These are phyloP conservation scores for Cerastis rubricosa DNA, from an alignment of 2,888 invertebrate species.

Conservation along the genomic window DNA sequence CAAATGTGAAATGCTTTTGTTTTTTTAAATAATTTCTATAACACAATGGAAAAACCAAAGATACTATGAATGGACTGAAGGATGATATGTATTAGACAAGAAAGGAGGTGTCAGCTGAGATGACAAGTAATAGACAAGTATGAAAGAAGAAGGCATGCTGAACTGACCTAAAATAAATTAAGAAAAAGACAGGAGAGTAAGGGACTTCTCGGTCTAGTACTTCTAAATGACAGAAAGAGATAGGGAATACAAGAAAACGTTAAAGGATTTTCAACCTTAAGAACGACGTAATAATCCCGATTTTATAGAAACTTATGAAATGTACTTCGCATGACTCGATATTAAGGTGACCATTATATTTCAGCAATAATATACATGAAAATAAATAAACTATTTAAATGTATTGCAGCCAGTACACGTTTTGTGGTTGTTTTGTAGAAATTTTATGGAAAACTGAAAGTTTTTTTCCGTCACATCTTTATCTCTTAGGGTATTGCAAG, in stretches of 20 bases:
- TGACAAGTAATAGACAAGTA: neutral
- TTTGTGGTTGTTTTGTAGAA: conserved; percentile 19
- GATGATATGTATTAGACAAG: neutral
- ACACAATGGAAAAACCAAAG: neutral
- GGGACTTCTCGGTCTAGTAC: neutral
- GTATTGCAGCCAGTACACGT: conserved; percentile 4
- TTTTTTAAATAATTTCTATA: too few species aligned
- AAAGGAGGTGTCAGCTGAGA: neutral
- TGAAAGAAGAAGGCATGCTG: neutral
- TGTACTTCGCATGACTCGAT: conserved; percentile 14
- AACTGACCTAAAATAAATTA: neutral
- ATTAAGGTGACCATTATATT: conserved; percentile 7
- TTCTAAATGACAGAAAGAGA: neutral
- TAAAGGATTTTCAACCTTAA: neutral
- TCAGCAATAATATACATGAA: conserved; percentile 44
- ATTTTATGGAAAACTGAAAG: neutral
- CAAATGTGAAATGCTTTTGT: neutral
- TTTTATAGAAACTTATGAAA: conserved; percentile 15
- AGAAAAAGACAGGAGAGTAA: neutral
- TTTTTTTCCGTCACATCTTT: neutral
- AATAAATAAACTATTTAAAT: conserved; percentile 9
- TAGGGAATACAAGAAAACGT: neutral
- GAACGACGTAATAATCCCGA: conserved; percentile 53
- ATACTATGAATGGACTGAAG: neutral
- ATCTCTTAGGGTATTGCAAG: neutral